Evolutionary conservation across 2,888 invertebrate species (phyloP).

Genomic region (Mimachlamys varia): DNA sequence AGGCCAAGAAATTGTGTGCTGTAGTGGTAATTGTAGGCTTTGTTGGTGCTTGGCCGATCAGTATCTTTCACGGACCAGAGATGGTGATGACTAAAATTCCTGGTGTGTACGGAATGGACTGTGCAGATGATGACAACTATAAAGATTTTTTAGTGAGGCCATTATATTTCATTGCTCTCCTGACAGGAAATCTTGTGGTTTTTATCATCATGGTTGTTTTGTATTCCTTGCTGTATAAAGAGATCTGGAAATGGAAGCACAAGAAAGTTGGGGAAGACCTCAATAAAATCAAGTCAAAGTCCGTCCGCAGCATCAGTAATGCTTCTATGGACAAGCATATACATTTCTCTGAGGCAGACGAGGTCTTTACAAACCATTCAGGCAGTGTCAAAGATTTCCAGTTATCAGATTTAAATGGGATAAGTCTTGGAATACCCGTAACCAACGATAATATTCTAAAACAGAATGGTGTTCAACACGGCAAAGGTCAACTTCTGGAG

Average conservation of each 20-base stretch:
- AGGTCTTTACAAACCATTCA: not conserved
- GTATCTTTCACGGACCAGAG: conserved; percentile 50
- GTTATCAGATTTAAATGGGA: not conserved
- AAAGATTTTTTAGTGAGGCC: conserved; percentile 42
- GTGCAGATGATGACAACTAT: conserved; percentile 51
- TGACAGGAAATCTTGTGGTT: conserved; percentile 38
- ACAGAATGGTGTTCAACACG: not conserved
- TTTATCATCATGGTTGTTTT: conserved; percentile 42
- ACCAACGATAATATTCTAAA: not conserved
- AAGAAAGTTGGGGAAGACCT: conserved; percentile 44
- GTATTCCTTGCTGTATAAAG: conserved; percentile 46
- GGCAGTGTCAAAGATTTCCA: not conserved
- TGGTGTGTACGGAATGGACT: conserved; percentile 46
- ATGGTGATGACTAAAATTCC: conserved; percentile 26
- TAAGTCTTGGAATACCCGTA: not conserved
- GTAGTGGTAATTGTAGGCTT: not conserved
- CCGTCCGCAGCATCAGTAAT: not conserved
- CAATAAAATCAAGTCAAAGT: not conserved
- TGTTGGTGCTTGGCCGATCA: conserved; percentile 44
- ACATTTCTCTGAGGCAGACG: not conserved
- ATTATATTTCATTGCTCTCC: conserved; percentile 41
- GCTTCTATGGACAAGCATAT: not conserved
- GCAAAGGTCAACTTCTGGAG: not conserved
- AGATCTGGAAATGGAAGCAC: conserved; percentile 47
- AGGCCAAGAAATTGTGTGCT: conserved; percentile 33